Conservation (phyloP, 2,888 invertebrate genomes). For the Deilephila porcellus region DNA sequence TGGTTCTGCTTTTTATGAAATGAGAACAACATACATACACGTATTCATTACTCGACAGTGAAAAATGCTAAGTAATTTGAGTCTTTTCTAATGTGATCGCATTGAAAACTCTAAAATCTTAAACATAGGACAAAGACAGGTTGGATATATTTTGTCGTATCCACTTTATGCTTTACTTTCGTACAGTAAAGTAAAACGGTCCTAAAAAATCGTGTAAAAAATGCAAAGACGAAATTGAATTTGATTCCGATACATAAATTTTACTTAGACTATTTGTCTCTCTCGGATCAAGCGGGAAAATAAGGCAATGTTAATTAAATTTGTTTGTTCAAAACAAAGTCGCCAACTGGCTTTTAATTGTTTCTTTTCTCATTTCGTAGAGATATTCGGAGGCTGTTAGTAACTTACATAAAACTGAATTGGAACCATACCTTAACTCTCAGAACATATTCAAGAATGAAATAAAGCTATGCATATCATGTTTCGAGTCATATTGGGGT, state of each 20-base stretch:
- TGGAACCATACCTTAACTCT: slow-evolving; percentile 9
- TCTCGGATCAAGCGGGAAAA: slow-evolving; percentile 78
- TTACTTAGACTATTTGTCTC: slow-evolving; percentile 83
- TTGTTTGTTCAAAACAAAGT: slow-evolving; percentile 74
- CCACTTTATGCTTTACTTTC: slow-evolving; percentile 58
- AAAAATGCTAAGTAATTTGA: not conserved
- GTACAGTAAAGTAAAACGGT: slow-evolving; percentile 63
- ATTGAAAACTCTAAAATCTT: not conserved
- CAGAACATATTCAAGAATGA: not conserved
- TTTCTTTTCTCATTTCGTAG: slow-evolving; percentile 56
- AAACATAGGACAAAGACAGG: not conserved
- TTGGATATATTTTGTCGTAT: slow-evolving; percentile 44
- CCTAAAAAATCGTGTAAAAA: slow-evolving; percentile 80
- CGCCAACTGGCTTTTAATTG: slow-evolving; percentile 73
- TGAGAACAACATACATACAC: no score
- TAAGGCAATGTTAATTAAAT: slow-evolving; percentile 81
- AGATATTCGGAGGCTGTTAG: slow-evolving; percentile 32
- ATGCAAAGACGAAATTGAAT: slow-evolving; percentile 83
- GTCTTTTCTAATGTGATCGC: not conserved
- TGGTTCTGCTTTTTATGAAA: slow-evolving; percentile 5
- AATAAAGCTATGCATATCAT: not conserved
- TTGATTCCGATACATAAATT: slow-evolving; percentile 85
- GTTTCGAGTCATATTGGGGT: not conserved
- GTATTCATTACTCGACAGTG: no score
- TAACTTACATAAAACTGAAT: slow-evolving; percentile 11